phyloP scores from a whole-genome alignment of 2,797 vertebrate species.

The Rhadinocentrus ornatus region DNA sequence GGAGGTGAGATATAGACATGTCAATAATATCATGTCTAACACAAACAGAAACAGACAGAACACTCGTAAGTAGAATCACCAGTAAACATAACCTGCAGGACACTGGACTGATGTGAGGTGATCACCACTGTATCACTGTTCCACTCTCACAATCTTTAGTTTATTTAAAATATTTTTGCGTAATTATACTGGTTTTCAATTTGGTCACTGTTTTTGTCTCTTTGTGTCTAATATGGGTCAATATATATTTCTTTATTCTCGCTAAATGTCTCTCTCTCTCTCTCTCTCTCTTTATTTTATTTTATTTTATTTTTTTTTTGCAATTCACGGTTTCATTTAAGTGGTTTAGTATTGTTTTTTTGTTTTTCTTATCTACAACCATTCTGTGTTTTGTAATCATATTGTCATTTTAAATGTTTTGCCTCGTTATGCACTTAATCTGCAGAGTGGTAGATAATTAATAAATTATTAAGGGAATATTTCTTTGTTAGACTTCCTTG shows the following conservation, averaged over 20 bases:
- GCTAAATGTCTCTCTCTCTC: too few species aligned
- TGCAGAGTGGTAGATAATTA: neutral
- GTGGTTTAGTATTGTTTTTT: neutral
- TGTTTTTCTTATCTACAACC: neutral
- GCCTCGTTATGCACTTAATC: neutral
- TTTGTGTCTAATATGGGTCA: neutral
- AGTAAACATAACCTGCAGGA: neutral
- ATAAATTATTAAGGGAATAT: slow-evolving; percentile 2
- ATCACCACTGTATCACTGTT: too few species aligned
- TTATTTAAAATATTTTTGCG: neutral
- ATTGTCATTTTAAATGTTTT: neutral
- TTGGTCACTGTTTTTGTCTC: neutral
- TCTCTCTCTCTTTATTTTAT: too few species aligned
- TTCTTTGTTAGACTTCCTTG: neutral
- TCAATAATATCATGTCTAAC: too few species aligned
- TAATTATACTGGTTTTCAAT: neutral
- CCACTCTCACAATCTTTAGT: too few species aligned
- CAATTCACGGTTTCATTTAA: too few species aligned
- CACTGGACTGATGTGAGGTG: neutral
- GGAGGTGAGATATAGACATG: neutral
- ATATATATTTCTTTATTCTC: neutral
- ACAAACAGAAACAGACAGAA: too few species aligned
- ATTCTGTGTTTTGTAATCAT: neutral
- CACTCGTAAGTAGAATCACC: too few species aligned
- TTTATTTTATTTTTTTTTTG: too few species aligned